These are phyloP conservation scores for Macrosteles quadrilineatus DNA, from an alignment of 1,140 invertebrate genomes.

Conservation along the genomic window DNA sequence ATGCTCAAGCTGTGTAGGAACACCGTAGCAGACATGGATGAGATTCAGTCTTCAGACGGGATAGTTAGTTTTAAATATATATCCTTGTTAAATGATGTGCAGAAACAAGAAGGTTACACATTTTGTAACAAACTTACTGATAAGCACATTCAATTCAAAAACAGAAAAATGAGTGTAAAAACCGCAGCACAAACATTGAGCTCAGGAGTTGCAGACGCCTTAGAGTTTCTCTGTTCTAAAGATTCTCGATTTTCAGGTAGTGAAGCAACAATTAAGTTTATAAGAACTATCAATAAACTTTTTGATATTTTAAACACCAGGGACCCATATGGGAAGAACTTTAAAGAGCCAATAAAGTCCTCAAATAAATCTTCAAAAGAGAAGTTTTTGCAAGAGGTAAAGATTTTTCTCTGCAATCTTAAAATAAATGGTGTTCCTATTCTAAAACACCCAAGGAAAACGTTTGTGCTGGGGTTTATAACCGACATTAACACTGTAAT, in stretches of 20 bases:
- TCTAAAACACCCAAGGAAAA: not conserved
- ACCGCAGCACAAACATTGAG: constrained; percentile 4
- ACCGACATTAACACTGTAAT: constrained; percentile 40
- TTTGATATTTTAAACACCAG: too few relatives aligned
- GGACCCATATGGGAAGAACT: too few relatives aligned
- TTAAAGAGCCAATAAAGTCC: too few relatives aligned
- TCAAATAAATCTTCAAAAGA: not conserved
- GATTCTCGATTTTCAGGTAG: not conserved
- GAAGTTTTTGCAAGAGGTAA: not conserved
- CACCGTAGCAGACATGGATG: not conserved
- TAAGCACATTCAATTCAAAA: not conserved
- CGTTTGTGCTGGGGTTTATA: constrained; percentile 37
- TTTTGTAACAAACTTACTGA: not conserved
- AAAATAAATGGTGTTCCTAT: not conserved
- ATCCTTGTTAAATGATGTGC: not conserved
- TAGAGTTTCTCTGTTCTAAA: not conserved
- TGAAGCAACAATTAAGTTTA: constrained; percentile 1
- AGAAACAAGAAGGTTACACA: not conserved
- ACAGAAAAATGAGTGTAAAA: not conserved
- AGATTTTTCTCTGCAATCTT: not conserved
- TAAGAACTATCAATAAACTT: not conserved
- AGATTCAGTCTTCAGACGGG: not conserved
- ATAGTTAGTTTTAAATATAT: not conserved
- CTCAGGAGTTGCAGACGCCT: not conserved
- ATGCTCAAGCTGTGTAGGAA: not conserved